Evolutionary conservation across 1,140 invertebrate genomes (phyloP), one percentile per base, ranked within the genome.

Genomic region (Galleria mellonella): DNA sequence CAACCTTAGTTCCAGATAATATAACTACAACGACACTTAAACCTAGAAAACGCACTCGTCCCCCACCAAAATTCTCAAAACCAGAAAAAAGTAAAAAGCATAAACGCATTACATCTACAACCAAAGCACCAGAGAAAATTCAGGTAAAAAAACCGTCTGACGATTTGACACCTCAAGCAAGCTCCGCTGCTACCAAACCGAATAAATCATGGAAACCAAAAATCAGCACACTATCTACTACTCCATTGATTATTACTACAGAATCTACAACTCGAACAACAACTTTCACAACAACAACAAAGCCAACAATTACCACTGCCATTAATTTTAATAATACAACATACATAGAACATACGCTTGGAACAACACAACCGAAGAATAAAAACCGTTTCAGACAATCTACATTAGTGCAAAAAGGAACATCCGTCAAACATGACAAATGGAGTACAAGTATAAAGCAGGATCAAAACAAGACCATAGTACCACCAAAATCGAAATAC

Each of bases 301-400:
- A 9, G 5, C 9, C 32, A 29, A 11, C 27, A 9, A 36, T 31
- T 9, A 40, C 47, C 4, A 55, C 36, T n/a, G 40, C 39, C n/a
- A 42, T 13, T 37, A 11, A 8, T 13, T 48, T 51, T 10, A 64
- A 56, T 11, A 52, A 54, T 41, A 56, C 45, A 32, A 28, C 23
- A 28, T 40, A 37, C 35, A 30, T 33, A 39, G 32, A 47, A 39
- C 50, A 50, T 8, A 14, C 41, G 9, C 33, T 43, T 47, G 43
- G 48, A 27, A 60, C 66, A 10, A 71, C 59, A 9, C 35, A 58
- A 46, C 55, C 63, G 31, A 77, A 65, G 51, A 67, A 47, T 46
- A 74, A 57, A 56, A 85, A 76, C 50, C 70, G 82, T 33, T 83
- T 78, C 35, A 54, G 78, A 58, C 72, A 78, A 50, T 83, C 82